Base-by-base conservation (phyloP, 1,140 invertebrate genomes). In the Leptonema lineaticorne region DNA sequence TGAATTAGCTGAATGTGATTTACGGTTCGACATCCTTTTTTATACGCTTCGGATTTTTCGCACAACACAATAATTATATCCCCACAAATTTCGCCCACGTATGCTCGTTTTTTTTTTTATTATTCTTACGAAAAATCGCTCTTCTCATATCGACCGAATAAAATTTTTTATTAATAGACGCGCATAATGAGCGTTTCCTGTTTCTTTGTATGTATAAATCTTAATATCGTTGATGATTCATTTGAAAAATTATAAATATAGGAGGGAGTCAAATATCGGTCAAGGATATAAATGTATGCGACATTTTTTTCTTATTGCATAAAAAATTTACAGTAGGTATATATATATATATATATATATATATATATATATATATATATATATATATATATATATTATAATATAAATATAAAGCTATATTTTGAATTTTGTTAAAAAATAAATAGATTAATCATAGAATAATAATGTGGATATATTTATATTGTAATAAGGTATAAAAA, bases 51-150 rank as follows among this genome's bases (percentile, higher is more conserved):
- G n/a, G n/a, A n/a, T n/a, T n/a, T n/a, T n/a, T n/a, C n/a, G n/a
- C n/a, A n/a, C n/a, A n/a, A n/a, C n/a, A n/a, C n/a, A 24, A 53
- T 53, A 53, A 53, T 53, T 53, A 24, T 22, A 28, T 33, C 33
- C 26, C 26, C 53, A 11, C 53, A 30, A 57, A 33, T 59, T 59
- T 33, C 27, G 57, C 57, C 57, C 57, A 59, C 57, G 53, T 26
- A 26, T 5, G 29, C 29, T 41, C 9, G 37, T 11, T 41, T 41
- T 41, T 41, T 33, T 11, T 53, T 26, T 59, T 59, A n/a, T n/a
- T n/a, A n/a, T n/a, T n/a, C n/a, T n/a, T 29, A 16, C 28, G 28
- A 16, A 59, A 59, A 59, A 16, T 28, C 24, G 28, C 30, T 22
- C n/a, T 22, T 59, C 33, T 53, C 22, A 24, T 53, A 53, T 26